Conservation (phyloP, 1,140 invertebrate genomes). For the Melanaphis sacchari region DNA sequence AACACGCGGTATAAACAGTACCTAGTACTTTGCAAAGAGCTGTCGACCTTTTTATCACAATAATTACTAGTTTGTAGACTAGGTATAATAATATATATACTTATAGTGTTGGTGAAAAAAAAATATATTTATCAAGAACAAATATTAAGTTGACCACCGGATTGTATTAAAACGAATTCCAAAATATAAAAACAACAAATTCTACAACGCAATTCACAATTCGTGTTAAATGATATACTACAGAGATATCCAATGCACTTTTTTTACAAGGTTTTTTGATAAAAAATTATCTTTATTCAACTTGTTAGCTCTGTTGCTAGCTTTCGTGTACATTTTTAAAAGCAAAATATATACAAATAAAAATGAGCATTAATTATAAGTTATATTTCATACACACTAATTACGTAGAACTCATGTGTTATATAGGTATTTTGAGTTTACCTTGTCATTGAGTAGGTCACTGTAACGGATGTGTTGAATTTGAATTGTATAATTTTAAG, state of each 20-base stretch:
- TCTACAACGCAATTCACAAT: not conserved
- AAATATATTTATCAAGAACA: not conserved
- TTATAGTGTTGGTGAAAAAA: not conserved
- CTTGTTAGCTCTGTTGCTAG: not conserved
- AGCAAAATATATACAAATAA: not conserved
- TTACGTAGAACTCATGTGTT: not conserved
- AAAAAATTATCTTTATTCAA: not conserved
- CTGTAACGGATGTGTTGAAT: not conserved
- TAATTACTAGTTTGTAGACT: not conserved
- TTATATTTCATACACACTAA: not conserved
- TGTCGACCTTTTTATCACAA: constrained; percentile 24
- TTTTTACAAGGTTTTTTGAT: not conserved
- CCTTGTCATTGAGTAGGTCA: not conserved
- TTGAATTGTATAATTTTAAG: not conserved
- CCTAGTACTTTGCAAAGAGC: not conserved
- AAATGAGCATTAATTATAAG: not conserved
- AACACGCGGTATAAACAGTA: not conserved
- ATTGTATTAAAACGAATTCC: not conserved
- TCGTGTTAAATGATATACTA: not conserved
- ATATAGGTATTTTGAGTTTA: not conserved
- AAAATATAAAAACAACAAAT: not conserved
- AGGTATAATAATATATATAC: not conserved
- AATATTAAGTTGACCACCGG: not conserved
- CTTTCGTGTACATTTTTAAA: not conserved
- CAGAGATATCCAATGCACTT: not conserved